Conservation (phyloP, 2,797 vertebrate species). For the Pipistrellus nathusii region DNA sequence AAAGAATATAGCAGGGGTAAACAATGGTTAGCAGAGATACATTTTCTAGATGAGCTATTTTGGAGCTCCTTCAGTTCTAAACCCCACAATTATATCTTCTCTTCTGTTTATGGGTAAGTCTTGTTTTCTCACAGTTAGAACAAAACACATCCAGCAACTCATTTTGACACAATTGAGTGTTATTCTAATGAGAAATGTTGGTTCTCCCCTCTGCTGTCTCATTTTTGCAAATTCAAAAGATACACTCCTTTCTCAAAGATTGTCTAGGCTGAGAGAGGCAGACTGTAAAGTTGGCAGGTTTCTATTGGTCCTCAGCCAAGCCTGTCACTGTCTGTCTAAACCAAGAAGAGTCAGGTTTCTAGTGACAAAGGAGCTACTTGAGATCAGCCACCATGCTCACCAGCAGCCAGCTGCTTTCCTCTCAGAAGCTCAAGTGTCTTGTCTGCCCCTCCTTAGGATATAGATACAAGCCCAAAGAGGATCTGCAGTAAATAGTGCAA, state of each 20-base stretch:
- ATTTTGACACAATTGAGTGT: constrained; percentile 10
- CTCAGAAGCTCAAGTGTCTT: neutral
- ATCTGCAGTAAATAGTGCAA: neutral
- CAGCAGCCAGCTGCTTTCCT: constrained; percentile 48
- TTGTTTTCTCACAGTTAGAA: constrained; percentile 61
- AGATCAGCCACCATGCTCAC: constrained; percentile 8
- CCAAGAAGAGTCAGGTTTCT: constrained; percentile 51
- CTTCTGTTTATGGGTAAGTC: constrained; percentile 16
- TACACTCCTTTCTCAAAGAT: neutral
- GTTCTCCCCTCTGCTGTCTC: constrained; percentile 42
- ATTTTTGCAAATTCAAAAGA: constrained; percentile 56
- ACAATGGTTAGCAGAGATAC: constrained; percentile 58
- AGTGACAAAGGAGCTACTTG: constrained; percentile 39
- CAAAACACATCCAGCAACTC: constrained; percentile 10
- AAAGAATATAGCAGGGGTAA: constrained; percentile 8
- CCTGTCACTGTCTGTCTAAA: constrained; percentile 39
- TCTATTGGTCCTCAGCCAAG: constrained; percentile 44
- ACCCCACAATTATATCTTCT: constrained; percentile 46
- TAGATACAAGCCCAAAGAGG: neutral
- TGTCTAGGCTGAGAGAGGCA: constrained; percentile 32
- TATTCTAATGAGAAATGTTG: constrained; percentile 38
- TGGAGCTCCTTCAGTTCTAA: constrained; percentile 47
- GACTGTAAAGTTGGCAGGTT: constrained; percentile 46
- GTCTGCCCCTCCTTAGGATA: neutral
- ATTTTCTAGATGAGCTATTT: constrained; percentile 56